phyloP scores from a whole-genome alignment of 2,113 vertebrate genomes.

The Boleophthalmus pectinirostris region DNA sequence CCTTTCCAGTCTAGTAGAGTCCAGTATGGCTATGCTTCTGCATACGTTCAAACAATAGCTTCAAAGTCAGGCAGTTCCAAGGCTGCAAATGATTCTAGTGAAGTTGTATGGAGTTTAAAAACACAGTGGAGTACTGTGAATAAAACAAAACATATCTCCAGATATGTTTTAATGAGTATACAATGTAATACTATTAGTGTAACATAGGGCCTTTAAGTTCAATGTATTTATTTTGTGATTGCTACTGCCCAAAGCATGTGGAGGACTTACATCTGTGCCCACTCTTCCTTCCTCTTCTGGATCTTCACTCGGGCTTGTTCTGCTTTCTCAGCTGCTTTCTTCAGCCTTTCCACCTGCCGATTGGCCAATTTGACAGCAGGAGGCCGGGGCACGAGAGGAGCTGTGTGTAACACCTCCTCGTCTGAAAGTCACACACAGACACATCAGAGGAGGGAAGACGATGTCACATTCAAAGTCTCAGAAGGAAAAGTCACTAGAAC shows the following conservation, averaged over 20 bases:
- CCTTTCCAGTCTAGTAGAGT: no score
- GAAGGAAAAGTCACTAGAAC: background rate
- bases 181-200: no score
- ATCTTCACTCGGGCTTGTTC: conserved; percentile 80
- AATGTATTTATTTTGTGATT: background rate
- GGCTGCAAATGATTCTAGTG: no score
- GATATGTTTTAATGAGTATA: no score
- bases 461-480: background rate
- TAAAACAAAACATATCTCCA: no score
- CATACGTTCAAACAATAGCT: no score
- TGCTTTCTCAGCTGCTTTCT: conserved; percentile 82
- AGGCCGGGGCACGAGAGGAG: conserved; percentile 4
- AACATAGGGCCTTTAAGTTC: no score
- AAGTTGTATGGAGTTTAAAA: no score
- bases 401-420: conserved; percentile 44
- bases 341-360: conserved; percentile 79
- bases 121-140: no score
- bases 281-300: conserved; percentile 83
- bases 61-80: no score
- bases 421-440: background rate
- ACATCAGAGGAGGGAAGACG: background rate
- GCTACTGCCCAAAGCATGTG: background rate
- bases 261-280: conserved; percentile 86
- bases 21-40: no score
- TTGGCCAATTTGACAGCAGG: conserved; percentile 54